Conservation (phyloP, 2,113 vertebrate genomes). For the Miniopterus natalensis region DNA sequence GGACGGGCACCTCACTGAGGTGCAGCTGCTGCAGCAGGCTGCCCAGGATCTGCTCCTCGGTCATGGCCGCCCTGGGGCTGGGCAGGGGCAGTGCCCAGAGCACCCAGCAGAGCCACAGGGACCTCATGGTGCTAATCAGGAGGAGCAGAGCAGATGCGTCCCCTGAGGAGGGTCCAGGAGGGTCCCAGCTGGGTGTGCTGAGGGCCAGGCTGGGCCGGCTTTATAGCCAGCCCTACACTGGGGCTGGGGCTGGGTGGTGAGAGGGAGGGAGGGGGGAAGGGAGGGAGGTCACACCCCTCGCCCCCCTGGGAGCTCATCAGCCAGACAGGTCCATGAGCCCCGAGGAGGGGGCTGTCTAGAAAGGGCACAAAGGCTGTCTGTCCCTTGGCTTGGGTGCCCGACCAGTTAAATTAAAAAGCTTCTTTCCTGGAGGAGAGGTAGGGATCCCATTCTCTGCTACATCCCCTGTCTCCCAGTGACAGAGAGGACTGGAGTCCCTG, state of each 20-base stretch:
- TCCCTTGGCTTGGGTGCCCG: background rate
- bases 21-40: conserved; percentile 73
- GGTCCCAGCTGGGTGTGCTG: background rate
- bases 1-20: conserved; percentile 2
- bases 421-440: background rate
- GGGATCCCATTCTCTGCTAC: background rate
- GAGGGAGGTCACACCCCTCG: conserved; percentile 75
- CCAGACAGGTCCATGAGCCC: conserved; percentile 64
- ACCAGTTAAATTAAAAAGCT: background rate
- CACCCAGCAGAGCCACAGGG: conserved; percentile 69
- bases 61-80: background rate
- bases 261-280: background rate
- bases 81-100: conserved; percentile 41
- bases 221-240: conserved; percentile 72
- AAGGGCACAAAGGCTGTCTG: conserved; percentile 48
- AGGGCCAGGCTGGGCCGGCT: conserved; percentile 43
- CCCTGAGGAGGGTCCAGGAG: background rate
- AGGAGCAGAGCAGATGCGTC: background rate
- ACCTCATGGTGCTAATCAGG: conserved; percentile 31
- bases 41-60: background rate
- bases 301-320: conserved; percentile 69
- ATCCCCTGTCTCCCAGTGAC: too few relatives aligned
- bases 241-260: conserved; percentile 6
- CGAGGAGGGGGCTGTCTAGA: conserved; percentile 63
- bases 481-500: background rate